Percentiles rank a stretch among this genome's conserved stretches.
These are phyloP conservation scores for Heteromormyrus szaboi DNA, from an alignment of 2,797 vertebrate genomes.

Conservation along the genomic window DNA sequence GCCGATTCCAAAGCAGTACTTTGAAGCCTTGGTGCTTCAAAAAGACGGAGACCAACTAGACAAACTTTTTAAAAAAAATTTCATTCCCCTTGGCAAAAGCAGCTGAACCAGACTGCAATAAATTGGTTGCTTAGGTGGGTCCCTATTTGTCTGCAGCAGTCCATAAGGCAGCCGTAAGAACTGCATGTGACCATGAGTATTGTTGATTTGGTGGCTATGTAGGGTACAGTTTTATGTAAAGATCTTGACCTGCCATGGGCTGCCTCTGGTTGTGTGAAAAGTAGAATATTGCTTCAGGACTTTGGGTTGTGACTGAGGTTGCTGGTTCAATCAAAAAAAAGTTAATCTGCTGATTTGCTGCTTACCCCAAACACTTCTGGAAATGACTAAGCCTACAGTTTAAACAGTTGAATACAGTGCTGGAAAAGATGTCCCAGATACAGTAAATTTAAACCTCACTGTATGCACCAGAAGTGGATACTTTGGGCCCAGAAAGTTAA, in stretches of 20 bases:
- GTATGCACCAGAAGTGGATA: not conserved
- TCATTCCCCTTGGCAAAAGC: not conserved
- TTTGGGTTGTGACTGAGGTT: not conserved
- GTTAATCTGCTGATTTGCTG: not conserved
- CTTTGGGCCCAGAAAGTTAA: not conserved
- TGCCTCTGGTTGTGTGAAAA: not conserved
- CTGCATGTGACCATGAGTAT: not conserved
- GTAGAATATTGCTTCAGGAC: not conserved
- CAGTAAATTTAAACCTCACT: not conserved
- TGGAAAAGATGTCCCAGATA: not conserved
- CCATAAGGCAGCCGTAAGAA: not conserved
- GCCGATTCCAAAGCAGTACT: not conserved
- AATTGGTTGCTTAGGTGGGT: not conserved
- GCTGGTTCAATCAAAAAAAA: not conserved
- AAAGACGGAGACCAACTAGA: not conserved
- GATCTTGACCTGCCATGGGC: not conserved
- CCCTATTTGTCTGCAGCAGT: not conserved
- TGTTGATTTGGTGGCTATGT: not conserved
- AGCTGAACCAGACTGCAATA: not conserved
- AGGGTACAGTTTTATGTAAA: not conserved
- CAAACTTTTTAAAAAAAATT: not conserved
- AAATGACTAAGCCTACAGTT: not conserved
- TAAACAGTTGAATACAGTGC: not conserved
- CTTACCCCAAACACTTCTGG: not conserved
- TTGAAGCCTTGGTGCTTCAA: not conserved